Percentiles rank a stretch among this genome's conserved stretches.
Evolutionary conservation across 2,888 invertebrate species (phyloP).

Genomic region (Podabrus alpinus): DNA sequence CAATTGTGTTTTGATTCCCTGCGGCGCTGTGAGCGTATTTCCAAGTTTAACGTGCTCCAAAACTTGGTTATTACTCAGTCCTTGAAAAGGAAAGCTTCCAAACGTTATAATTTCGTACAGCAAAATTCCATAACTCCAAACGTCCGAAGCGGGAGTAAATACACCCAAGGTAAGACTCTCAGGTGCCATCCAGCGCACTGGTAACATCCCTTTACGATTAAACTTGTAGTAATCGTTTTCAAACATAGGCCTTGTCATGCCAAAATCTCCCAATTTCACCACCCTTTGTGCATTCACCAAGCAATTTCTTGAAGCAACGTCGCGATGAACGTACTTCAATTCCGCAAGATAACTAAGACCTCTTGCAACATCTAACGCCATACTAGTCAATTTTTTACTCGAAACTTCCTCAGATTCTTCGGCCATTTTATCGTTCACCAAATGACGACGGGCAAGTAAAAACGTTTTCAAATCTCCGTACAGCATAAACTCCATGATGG

Average conservation of each 20-base stretch:
- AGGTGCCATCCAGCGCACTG: conserved; percentile 93
- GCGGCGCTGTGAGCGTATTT: conserved; percentile 73
- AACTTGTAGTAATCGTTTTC: conserved; percentile 90
- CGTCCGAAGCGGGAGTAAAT: conserved; percentile 85
- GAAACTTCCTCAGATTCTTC: conserved; percentile 79
- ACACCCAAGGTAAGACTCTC: conserved; percentile 82
- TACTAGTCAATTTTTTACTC: conserved; percentile 76
- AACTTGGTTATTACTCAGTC: conserved; percentile 83
- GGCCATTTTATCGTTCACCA: conserved; percentile 67
- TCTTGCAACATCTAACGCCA: conserved; percentile 86
- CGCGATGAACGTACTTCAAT: conserved; percentile 86
- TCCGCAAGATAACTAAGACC: conserved; percentile 85
- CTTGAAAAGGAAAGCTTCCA: conserved; percentile 89
- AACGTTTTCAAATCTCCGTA: conserved; percentile 92
- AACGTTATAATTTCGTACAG: conserved; percentile 89
- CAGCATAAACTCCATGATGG: conserved; percentile 93
- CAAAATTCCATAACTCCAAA: conserved; percentile 89
- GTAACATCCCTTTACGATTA: conserved; percentile 83
- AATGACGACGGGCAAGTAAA: conserved; percentile 80
- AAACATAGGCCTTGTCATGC: conserved; percentile 87
- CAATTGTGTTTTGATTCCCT: conserved; percentile 78
- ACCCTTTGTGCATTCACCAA: conserved; percentile 70
- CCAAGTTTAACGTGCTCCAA: conserved; percentile 79
- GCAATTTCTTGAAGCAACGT: conserved; percentile 77
- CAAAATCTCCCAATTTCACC: conserved; percentile 89